Evolutionary conservation across 2,888 invertebrate species (phyloP).

Genomic region (Dolomedes plantarius): DNA sequence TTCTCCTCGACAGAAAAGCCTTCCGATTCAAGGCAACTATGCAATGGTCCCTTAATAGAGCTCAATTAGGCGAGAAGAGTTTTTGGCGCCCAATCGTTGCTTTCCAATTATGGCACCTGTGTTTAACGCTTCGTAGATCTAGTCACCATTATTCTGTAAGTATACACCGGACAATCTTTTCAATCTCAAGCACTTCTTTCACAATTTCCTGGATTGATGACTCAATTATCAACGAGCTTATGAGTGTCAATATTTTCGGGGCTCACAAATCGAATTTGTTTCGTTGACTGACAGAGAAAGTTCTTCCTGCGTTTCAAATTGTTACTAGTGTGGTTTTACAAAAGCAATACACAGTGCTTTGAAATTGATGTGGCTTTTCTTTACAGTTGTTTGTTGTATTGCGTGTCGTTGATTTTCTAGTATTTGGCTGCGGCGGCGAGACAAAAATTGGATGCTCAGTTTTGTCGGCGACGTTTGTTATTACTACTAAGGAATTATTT

Average conservation of each 20-base stretch:
- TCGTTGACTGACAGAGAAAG: slow-evolving; percentile 65
- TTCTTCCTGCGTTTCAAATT: slow-evolving; percentile 68
- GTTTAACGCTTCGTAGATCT: slow-evolving; percentile 66
- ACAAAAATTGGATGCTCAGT: slow-evolving; percentile 69
- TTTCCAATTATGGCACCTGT: slow-evolving; percentile 68
- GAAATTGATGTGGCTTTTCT: slow-evolving; percentile 62
- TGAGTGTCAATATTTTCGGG: slow-evolving; percentile 69
- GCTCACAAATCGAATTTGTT: slow-evolving; percentile 66
- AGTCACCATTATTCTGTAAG: slow-evolving; percentile 65
- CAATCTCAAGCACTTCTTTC: slow-evolving; percentile 70
- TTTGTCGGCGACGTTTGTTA: slow-evolving; percentile 69
- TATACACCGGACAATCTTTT: slow-evolving; percentile 71
- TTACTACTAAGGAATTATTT: slow-evolving; percentile 68
- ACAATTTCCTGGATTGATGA: slow-evolving; percentile 70
- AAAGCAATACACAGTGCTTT: slow-evolving; percentile 64
- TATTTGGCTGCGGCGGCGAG: slow-evolving; percentile 66
- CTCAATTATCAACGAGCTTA: slow-evolving; percentile 72
- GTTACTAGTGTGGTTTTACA: slow-evolving; percentile 67
- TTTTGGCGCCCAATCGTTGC: slow-evolving; percentile 72
- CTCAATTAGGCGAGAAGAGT: slow-evolving; percentile 64
- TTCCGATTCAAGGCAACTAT: slow-evolving; percentile 34
- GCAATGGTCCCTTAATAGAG: slow-evolving; percentile 67
- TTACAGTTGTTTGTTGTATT: slow-evolving; percentile 69
- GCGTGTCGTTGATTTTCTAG: slow-evolving; percentile 68
- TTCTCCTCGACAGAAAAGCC: slow-evolving; percentile 37